Evolutionary conservation across 2,888 invertebrate species (phyloP), one percentile per base, ranked within the genome.

Genomic region (Erannis defoliaria): DNA sequence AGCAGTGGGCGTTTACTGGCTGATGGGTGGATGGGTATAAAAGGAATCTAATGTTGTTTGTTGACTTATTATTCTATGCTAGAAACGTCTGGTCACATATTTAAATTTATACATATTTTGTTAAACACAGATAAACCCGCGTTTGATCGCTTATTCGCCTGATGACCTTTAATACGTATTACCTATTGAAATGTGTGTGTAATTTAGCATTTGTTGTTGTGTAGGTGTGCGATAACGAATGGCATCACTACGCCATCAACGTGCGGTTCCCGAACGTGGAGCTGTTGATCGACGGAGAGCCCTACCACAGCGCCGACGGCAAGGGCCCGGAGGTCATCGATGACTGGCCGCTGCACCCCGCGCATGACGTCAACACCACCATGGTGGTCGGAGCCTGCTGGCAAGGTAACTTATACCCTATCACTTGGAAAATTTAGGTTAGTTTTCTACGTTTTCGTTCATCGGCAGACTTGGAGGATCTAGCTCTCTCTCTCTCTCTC

Each of bases 271-370:
- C 98, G 0, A 97, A 97, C 81, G 97, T 98, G 45, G 96, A 96
- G 67, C 93, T 99, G 63, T 97, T 95, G 84, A 95, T 99, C 65
- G 99, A 99, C 88, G 99, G 99, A 0, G 96, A 96, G 78, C 92
- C 95, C 43, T 84, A 75, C 95, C 89, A 79, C 71, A 64, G 82
- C 0, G 62, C 62, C 0, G 90, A 89, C 71, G 89, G 85, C 55
- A 94, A 85, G 81, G 98, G 98, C 73, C 98, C 99, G 0, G 99
- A 99, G 89, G 98, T 99, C 48, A 98, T 99, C 81, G 99, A 99
- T 84, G 99, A 99, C 92, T 99, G 99, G 99, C 99, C 99, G 0
- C 94, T 99, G 42, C 99, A 99, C 85, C 98, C 98, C 8, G 98
- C 99, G 0, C 97, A 97, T 75, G 98, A 97, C 0, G 95, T 98